Evolutionary conservation across 2,888 invertebrate species (phyloP).

Genomic region (Carabus problematicus): DNA sequence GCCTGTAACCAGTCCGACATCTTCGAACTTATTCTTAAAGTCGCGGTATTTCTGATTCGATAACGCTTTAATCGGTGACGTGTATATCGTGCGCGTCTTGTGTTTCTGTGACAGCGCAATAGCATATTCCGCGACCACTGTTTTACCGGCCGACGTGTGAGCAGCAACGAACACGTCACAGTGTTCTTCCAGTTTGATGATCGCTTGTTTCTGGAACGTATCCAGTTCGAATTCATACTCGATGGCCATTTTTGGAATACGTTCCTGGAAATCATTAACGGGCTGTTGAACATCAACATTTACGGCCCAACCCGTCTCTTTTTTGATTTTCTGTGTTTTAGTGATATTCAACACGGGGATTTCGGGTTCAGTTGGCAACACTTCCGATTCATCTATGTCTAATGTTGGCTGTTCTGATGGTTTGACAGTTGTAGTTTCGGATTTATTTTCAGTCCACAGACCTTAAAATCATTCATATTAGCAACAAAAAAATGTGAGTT

Average conservation of each 20-base stretch:
- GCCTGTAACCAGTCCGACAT: slow-evolving; percentile 93
- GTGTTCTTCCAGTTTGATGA: slow-evolving; percentile 90
- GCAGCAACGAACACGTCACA: slow-evolving; percentile 98
- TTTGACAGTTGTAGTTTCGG: slow-evolving; percentile 5
- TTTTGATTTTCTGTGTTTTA: slow-evolving; percentile 59
- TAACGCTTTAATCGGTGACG: slow-evolving; percentile 98
- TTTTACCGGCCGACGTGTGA: slow-evolving; percentile 98
- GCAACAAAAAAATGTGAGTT: neutral
- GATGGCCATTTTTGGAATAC: slow-evolving; percentile 84
- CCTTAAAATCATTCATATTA: slow-evolving; percentile 50
- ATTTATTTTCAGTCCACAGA: slow-evolving; percentile 61
- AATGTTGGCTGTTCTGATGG: slow-evolving; percentile 7
- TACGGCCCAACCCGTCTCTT: slow-evolving; percentile 85
- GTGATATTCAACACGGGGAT: slow-evolving; percentile 76
- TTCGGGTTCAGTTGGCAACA: slow-evolving; percentile 53
- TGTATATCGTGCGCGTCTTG: slow-evolving; percentile 93
- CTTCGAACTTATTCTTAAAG: slow-evolving; percentile 90
- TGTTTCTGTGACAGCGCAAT: slow-evolving; percentile 94
- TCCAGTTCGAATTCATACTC: slow-evolving; percentile 92
- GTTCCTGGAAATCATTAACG: slow-evolving; percentile 80
- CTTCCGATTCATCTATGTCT: slow-evolving; percentile 51
- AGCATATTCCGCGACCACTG: slow-evolving; percentile 99
- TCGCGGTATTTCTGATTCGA: slow-evolving; percentile 99
- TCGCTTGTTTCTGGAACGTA: slow-evolving; percentile 96
- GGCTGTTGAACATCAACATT: slow-evolving; percentile 83